A percentile compares a stretch with the other conserved stretches of the same genome.
phyloP scores from a whole-genome alignment of 2,797 vertebrate genomes.

The Gouania willdenowi region DNA sequence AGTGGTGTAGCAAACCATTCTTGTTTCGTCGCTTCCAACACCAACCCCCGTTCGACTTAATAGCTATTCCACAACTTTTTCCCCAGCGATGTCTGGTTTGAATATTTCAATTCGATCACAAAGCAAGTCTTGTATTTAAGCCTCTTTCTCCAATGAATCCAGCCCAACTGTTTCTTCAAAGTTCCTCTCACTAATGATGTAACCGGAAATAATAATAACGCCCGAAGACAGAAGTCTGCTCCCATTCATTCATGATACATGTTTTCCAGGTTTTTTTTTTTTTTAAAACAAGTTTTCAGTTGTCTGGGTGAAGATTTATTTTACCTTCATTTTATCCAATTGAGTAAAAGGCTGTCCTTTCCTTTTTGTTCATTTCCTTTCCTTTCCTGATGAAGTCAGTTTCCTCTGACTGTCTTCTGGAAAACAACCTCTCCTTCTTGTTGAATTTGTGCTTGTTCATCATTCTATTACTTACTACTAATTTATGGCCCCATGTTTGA shows the following conservation, averaged over 20 bases:
- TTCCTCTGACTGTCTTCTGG: conserved; percentile 7
- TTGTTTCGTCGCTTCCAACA: conserved; percentile 12
- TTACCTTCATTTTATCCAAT: no score
- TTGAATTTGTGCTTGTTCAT: no score
- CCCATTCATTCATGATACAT: conserved; percentile 19
- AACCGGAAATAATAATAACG: conserved; percentile 13
- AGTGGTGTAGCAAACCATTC: conserved; percentile 26
- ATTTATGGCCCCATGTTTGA: no score
- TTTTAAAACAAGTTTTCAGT: no score
- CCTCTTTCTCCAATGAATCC: neutral
- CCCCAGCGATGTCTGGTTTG: neutral
- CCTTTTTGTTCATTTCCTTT: conserved; percentile 1
- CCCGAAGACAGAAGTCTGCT: conserved; percentile 30
- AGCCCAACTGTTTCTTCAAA: neutral
- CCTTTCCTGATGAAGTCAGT: neutral
- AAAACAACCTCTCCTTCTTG: conserved; percentile 13
- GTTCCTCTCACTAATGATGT: conserved; percentile 6
- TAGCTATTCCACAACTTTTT: neutral
- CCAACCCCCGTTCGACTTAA: conserved; percentile 9
- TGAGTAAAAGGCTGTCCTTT: no score
- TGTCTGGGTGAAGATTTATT: no score
- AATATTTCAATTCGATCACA: neutral
- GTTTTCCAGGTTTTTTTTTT: no score
- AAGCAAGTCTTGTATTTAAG: neutral
- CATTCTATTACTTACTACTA: no score